Evolutionary conservation across 2,888 invertebrate species (phyloP).

Genomic region (Agrochola lychnidis): DNA sequence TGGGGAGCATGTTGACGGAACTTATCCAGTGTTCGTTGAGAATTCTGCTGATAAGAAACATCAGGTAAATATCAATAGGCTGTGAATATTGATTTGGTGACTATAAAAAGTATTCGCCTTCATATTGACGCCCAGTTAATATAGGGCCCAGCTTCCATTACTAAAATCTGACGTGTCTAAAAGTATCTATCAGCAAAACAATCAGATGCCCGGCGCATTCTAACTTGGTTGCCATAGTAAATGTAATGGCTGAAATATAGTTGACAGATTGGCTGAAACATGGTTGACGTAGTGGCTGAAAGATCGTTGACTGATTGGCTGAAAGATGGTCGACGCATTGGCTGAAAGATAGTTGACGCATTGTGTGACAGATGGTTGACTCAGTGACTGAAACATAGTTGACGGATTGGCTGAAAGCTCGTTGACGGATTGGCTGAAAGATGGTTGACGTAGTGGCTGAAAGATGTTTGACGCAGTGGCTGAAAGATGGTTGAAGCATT

Average conservation of each 20-base stretch:
- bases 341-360: too few species aligned
- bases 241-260: too few species aligned
- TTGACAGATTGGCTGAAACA: background rate
- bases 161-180: background rate
- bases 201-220: background rate
- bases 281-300: background rate
- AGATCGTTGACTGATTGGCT: background rate
- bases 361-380: background rate
- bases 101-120: background rate
- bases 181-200: background rate
- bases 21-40: conserved; percentile 92
- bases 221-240: background rate
- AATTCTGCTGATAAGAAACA: conserved; percentile 74
- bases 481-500: background rate
- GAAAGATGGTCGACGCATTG: too few species aligned
- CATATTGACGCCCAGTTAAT: background rate
- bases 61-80: conserved; percentile 70
- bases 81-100: background rate
- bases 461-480: background rate
- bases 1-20: conserved; percentile 90
- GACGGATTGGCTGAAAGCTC: too few species aligned
- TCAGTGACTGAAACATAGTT: background rate
- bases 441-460: background rate
- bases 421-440: background rate
- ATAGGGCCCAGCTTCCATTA: background rate